Evolutionary conservation across 23 tunicate genomes (phyloP), one percentile per base, ranked within the genome.

Genomic region (Corella eumyota): DNA sequence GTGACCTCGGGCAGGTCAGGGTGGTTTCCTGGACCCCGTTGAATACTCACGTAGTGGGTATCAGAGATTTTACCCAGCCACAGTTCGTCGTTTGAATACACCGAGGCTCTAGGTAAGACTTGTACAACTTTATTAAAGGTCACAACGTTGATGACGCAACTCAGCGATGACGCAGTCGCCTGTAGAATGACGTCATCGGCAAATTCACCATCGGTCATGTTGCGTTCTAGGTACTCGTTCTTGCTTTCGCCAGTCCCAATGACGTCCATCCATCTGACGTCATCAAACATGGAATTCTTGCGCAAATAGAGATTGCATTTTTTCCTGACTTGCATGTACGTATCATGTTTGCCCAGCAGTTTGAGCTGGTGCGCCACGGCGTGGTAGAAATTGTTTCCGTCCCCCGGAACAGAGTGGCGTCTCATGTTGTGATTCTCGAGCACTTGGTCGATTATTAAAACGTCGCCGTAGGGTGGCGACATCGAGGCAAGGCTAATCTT

Each of bases 351-450:
- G 4, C 73, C 64, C 6, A 34, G 36, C 5, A 63, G 66, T 7
- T 28, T 15, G 20, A 84, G 52, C 55, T 84, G 94, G 36, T 69
- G 65, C 27, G 64, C 61, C 13, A 84, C 73, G 17, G 94, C 83
- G 55, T 56, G 66, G 67, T 61, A 84, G 54, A 84, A 74, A 63
- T 78, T 47, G 73, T 84, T 75, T 25, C 94, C 94, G 48, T 84
- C 94, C 28, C 19, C 34, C 19, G 70, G 53, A 4, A 75, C 65
- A 21, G 62, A 44, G 0, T 22, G n/a, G 6, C 81, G 71, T 11
- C 65, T 34, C 13, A 70, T 44, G 4, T 45, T 38, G 58, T 50
- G 36, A 2, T 7, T 25, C 32, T 25, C 32, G 0, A 70, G 57
- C 0, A 25, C 32, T 11, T 58, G 55, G 44, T 70, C 76, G 13